These are phyloP conservation scores for Psittacula cyanocephala DNA, from an alignment of 2,113 vertebrate species.

Conservation along the genomic window DNA sequence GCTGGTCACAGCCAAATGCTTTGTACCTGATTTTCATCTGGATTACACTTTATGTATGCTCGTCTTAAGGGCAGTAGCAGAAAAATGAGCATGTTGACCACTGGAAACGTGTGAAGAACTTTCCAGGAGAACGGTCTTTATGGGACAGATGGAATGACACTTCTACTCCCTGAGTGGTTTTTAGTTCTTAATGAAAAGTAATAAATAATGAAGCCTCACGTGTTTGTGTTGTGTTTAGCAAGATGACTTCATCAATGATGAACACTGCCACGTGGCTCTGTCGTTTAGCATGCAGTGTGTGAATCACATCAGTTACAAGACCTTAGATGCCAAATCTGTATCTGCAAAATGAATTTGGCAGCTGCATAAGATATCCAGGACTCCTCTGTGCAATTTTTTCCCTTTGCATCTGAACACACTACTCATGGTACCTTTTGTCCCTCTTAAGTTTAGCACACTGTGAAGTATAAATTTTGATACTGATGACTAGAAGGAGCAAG, in stretches of 20 bases:
- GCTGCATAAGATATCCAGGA: neutral
- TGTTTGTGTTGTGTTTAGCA: neutral
- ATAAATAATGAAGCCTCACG: neutral
- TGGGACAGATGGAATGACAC: neutral
- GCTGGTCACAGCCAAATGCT: neutral
- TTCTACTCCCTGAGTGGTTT: neutral
- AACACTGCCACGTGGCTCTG: neutral
- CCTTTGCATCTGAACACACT: neutral
- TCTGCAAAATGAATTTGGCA: neutral
- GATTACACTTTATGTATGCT: neutral
- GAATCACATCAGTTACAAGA: accelerated
- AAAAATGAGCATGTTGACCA: neutral
- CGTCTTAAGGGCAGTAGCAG: neutral
- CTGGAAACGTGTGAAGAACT: neutral
- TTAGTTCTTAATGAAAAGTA: neutral
- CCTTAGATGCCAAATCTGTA: neutral
- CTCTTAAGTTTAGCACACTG: neutral
- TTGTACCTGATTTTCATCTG: neutral
- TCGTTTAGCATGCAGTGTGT: neutral
- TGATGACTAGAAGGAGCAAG: neutral
- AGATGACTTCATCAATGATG: neutral
- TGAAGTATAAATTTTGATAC: neutral
- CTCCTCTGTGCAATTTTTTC: neutral
- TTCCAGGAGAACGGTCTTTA: neutral
- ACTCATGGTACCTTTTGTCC: neutral